Conservation (phyloP, 2,888 invertebrate genomes). For the Caenorhabditis sp. region DNA sequence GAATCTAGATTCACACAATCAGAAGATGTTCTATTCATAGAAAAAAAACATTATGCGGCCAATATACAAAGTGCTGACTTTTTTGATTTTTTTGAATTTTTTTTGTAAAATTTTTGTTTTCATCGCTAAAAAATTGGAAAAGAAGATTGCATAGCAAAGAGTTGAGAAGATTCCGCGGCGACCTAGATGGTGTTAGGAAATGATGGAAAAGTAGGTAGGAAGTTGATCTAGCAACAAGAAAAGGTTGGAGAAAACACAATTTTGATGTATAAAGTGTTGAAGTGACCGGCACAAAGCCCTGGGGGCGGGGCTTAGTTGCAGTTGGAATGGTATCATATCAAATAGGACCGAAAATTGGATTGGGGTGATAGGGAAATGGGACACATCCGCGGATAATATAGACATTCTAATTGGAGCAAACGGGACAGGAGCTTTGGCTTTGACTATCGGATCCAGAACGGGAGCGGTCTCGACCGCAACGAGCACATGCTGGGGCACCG, state of each 20-base stretch:
- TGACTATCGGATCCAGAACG: constrained; percentile 60
- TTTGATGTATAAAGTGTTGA: constrained; percentile 38
- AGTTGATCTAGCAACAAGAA: constrained; percentile 51
- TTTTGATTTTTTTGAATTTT: constrained; percentile 20
- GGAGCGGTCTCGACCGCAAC: constrained; percentile 73
- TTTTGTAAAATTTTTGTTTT: constrained; percentile 13
- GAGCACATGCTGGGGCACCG: constrained; percentile 69
- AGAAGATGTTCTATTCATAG: background rate
- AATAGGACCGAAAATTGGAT: constrained; percentile 2
- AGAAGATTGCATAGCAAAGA: constrained; percentile 16
- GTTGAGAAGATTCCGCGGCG: constrained; percentile 46
- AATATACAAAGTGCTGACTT: constrained; percentile 6
- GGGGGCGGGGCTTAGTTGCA: constrained; percentile 14
- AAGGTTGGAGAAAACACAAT: constrained; percentile 52
- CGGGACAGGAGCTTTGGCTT: constrained; percentile 63
- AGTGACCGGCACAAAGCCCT: constrained; percentile 6
- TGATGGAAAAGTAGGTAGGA: background rate
- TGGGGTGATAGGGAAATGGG: background rate
- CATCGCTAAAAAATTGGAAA: constrained; percentile 42
- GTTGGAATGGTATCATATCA: constrained; percentile 44
- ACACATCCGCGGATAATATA: background rate
- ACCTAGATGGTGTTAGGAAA: constrained; percentile 33
- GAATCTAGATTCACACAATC: constrained; percentile 18
- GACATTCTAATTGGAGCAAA: constrained; percentile 54
- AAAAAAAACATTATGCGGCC: constrained; percentile 12